A percentile compares a stretch with the other conserved stretches of the same genome.
Conservation (phyloP, 30 jellyfish, hydroid and myxozoan species). For the Mastigias papua region DNA sequence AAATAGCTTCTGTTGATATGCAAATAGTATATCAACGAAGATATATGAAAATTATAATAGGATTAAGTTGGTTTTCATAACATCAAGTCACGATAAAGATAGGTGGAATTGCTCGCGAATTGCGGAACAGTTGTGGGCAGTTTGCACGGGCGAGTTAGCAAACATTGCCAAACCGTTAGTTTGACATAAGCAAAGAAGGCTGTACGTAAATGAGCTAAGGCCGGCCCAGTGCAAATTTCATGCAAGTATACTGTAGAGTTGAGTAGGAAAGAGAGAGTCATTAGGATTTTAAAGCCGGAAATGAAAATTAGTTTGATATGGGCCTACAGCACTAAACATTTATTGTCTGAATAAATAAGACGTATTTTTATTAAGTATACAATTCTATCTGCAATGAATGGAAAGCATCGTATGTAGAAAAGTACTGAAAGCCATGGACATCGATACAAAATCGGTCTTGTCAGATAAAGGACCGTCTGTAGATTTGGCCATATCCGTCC, state of each 20-base stretch:
- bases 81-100: background rate
- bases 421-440: background rate
- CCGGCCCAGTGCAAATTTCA: slow-evolving; percentile 50
- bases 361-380: background rate
- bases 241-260: background rate
- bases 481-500: no score
- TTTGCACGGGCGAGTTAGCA: background rate
- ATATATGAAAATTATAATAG: background rate
- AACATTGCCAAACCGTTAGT: slow-evolving; percentile 15
- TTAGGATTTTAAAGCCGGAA: slow-evolving; percentile 33
- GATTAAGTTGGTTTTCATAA: background rate
- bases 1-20: no score
- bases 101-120: background rate
- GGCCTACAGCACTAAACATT: background rate
- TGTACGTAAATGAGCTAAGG: slow-evolving; percentile 1
- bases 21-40: background rate
- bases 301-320: slow-evolving; percentile 14
- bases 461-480: no score
- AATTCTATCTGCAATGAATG: slow-evolving; percentile 7
- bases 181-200: slow-evolving; percentile 23
- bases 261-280: background rate
- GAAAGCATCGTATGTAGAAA: background rate
- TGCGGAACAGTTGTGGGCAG: slow-evolving; percentile 2
- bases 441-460: no score
- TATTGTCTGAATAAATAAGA: slow-evolving; percentile 2